Evolutionary conservation across 1,140 invertebrate species (phyloP).

Genomic region (Drosophila pectinifera): DNA sequence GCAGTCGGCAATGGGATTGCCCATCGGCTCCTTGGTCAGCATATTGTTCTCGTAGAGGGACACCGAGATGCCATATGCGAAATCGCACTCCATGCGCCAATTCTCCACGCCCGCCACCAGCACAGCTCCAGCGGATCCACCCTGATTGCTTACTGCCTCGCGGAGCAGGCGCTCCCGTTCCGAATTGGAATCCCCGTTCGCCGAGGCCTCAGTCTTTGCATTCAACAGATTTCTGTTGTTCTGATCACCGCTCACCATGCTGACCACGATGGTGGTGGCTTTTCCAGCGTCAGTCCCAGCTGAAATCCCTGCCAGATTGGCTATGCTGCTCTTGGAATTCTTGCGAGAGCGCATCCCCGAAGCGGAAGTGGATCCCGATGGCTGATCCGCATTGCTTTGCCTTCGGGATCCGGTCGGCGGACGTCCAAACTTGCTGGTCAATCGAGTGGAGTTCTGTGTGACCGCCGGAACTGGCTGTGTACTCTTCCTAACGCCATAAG

Average conservation of each 20-base stretch:
- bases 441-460: constrained; percentile 51
- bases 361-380: constrained; percentile 6
- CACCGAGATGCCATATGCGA: constrained; percentile 89
- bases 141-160: constrained; percentile 78
- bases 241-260: constrained; percentile 78
- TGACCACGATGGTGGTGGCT: constrained; percentile 76
- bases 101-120: constrained; percentile 88
- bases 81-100: constrained; percentile 89
- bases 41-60: constrained; percentile 93
- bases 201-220: constrained; percentile 64
- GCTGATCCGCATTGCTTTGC: constrained; percentile 68
- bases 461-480: constrained; percentile 28
- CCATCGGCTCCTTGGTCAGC: constrained; percentile 90
- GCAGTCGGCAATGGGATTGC: constrained; percentile 96
- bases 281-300: constrained; percentile 30
- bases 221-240: constrained; percentile 81
- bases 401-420: constrained; percentile 38
- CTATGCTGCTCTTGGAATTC: constrained; percentile 75
- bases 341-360: constrained; percentile 78
- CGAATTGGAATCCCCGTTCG: constrained; percentile 37
- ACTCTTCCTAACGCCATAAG: constrained; percentile 85
- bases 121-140: constrained; percentile 33
- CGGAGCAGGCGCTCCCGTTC: constrained; percentile 73
- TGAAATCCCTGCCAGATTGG: constrained; percentile 31
- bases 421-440: constrained; percentile 63